Evolutionary conservation across 2,797 vertebrate genomes (phyloP).

Genomic region (Gallinago solitaria): DNA sequence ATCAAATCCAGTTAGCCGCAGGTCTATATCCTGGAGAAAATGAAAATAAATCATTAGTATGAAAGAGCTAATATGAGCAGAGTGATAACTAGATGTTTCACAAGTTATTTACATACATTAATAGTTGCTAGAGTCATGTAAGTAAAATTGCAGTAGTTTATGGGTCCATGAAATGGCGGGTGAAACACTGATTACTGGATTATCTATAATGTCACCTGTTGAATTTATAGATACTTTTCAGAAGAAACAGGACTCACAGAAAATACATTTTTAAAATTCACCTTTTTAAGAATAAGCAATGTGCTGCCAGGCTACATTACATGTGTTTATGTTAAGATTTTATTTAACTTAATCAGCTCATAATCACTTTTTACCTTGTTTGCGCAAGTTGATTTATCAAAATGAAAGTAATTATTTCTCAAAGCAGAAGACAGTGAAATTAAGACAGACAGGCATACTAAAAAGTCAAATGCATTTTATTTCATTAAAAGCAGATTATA

Average conservation of each 20-base stretch:
- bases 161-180: constrained; percentile 51
- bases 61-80: constrained; percentile 74
- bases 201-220: constrained; percentile 45
- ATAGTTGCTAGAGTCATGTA: constrained; percentile 51
- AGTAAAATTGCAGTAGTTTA: constrained; percentile 69
- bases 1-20: constrained; percentile 81
- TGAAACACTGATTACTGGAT: constrained; percentile 50
- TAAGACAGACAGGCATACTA: not conserved
- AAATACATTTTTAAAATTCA: constrained; percentile 15
- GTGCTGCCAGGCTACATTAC: not conserved
- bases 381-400: constrained; percentile 16
- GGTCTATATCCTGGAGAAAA: constrained; percentile 88
- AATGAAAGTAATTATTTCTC: constrained; percentile 3
- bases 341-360: constrained; percentile 21
- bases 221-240: constrained; percentile 25
- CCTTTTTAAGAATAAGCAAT: not conserved
- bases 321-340: not conserved
- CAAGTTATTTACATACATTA: constrained; percentile 71
- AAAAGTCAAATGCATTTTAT: not conserved
- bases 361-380: constrained; percentile 60
- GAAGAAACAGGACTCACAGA: not conserved
- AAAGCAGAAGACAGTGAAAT: constrained; percentile 22
- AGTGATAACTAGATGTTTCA: constrained; percentile 75
- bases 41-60: constrained; percentile 83
- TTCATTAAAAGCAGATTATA: not conserved